Evolutionary conservation across 1,140 invertebrate species (phyloP).

Genomic region (Temnothorax curvispinosus): DNA sequence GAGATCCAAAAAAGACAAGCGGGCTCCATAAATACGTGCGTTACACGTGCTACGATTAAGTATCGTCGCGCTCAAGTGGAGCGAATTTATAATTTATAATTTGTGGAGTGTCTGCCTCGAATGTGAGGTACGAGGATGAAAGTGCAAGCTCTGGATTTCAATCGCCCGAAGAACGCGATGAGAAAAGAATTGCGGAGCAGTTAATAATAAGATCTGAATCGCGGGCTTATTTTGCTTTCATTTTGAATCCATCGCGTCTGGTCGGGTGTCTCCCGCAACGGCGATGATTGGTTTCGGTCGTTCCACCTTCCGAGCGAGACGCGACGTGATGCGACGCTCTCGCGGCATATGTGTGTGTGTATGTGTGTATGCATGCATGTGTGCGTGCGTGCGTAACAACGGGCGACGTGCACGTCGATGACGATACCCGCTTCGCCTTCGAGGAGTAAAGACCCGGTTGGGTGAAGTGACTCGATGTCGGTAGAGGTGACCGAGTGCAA

Average conservation of each 20-base stretch:
- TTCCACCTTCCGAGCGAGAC: constrained; percentile 19
- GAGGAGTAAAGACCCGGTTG: constrained; percentile 50
- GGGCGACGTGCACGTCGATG: background rate
- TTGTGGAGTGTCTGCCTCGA: background rate
- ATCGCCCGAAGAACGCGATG: background rate
- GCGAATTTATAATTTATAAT: constrained; percentile 11
- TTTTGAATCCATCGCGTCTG: background rate
- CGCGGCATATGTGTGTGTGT: no score
- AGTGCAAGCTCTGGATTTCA: background rate
- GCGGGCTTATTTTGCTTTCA: background rate
- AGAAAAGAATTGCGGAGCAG: background rate
- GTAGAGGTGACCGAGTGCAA: constrained; percentile 67
- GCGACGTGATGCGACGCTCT: background rate
- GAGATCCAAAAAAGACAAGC: background rate
- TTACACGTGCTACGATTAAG: background rate
- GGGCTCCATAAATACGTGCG: background rate
- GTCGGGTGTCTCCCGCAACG: background rate
- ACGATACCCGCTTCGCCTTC: constrained; percentile 12
- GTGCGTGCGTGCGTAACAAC: constrained; percentile 13
- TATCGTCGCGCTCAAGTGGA: background rate
- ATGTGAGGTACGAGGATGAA: background rate
- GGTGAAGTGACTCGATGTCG: constrained; percentile 46
- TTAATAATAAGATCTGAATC: background rate
- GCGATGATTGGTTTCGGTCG: constrained; percentile 22
- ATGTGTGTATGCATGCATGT: no score